Base-by-base conservation (phyloP, 1,140 invertebrate genomes). In the Cydia strobilella region DNA sequence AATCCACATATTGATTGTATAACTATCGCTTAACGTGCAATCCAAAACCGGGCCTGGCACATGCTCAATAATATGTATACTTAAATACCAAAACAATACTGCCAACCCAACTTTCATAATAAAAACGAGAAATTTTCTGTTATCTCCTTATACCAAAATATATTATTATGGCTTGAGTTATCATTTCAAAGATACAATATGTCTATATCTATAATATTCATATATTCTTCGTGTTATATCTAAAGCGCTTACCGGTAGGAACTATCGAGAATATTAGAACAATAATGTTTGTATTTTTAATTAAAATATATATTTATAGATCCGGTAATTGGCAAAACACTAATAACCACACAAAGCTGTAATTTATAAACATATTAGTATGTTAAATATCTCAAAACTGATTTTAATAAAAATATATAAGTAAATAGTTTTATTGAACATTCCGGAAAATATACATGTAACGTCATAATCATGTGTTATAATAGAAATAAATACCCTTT, bases 101-200 rank as follows among this genome's bases (percentile, higher is more conserved):
- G 81, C 83, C 82, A 77, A 88, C 83, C 87, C 84, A 87, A 86
- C 81, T 84, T 85, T 63, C 51, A 81, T 78, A 77, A 77, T 82
- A 84, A 66, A 82, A 82, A 87, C 86, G 86, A 90, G 85, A 77
- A 87, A 86, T 83, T 90, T 91, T 85, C 84, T 77, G 85, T 87
- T 85, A 76, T 80, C 81, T 89, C 81, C 90, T 90, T 90, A 91
- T 92, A 92, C 90, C 90, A 92, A 92, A 92, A 92, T 91, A 92
- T 91, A 90, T 92, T 91, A 90, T 92, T 92, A 92, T 92, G 90
- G 90, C 90, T 88, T 90, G 85, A 89, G 86, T 90, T 90, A 86
- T 90, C 80, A 83, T 88, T 90, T 90, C 81, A 82, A 89, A 90
- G 85, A 90, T 89, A 90, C 84, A 87, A 83, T 82, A 87, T 82